Evolutionary conservation across 2,113 vertebrate species (phyloP).

Genomic region (Pachyramphus minor): DNA sequence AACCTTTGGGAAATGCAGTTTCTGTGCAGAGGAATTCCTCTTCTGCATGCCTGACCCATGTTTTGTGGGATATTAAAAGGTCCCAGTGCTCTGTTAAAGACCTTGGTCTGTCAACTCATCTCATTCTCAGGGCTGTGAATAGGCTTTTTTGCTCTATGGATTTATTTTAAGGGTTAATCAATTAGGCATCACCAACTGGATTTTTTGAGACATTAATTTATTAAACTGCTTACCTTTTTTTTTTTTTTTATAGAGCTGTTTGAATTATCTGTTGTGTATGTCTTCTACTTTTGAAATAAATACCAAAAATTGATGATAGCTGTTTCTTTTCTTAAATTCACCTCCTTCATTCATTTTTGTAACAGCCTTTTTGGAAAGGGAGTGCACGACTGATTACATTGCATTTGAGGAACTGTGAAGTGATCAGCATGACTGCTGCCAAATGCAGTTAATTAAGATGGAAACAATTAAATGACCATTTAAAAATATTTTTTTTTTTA

Average conservation of each 20-base stretch:
- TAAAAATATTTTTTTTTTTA: not conserved
- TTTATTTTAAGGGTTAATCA: not conserved
- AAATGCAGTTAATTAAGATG: not conserved
- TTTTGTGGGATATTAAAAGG: not conserved
- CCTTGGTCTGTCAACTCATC: not conserved
- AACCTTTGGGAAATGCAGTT: not conserved
- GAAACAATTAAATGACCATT: not conserved
- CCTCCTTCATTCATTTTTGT: not conserved
- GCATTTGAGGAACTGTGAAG: not conserved
- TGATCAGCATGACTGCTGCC: not conserved
- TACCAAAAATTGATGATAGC: not conserved
- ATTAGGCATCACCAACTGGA: not conserved
- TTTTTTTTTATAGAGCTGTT: not conserved
- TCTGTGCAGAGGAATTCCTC: not conserved
- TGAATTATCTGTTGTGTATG: not conserved
- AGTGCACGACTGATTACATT: not conserved
- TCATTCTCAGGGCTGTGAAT: not conserved
- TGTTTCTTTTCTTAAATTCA: not conserved
- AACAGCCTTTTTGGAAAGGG: not conserved
- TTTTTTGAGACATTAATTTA: not conserved
- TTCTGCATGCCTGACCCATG: not conserved
- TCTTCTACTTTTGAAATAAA: not conserved
- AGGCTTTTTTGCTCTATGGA: not conserved
- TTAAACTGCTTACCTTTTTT: not conserved
- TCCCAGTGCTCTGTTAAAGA: not conserved